Evolutionary conservation across 2,797 vertebrate species (phyloP), one percentile per base, ranked within the genome.

Genomic region (Streptopelia turtur): DNA sequence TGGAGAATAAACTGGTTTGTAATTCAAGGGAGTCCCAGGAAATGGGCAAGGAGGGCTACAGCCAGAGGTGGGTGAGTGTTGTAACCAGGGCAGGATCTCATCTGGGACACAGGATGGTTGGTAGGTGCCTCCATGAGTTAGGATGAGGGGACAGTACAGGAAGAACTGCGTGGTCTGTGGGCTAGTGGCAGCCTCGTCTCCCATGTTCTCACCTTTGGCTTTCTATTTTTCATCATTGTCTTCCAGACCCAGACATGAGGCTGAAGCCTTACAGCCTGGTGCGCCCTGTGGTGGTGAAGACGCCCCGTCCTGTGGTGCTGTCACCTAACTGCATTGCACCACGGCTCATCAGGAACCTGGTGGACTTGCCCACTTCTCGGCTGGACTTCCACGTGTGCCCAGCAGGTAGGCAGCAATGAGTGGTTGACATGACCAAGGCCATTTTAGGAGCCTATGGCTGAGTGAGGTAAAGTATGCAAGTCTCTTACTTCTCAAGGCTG

Each of bases 201-300:
- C 27, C 16, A 10, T 15, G 16, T 65, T 76, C n/a, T 89, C 33
- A 71, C 33, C 45, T 50, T 74, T 47, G 53, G 3, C 77, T 90
- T 91, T 52, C 30, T 63, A 35, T 75, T 81, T 50, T 83, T 74
- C 16, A 8, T 55, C 65, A 41, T 35, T 71, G 22, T 52, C 17
- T 86, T 52, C 13, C 83, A 97, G 96, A 95, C 21, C n/a, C 82
- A 0, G 97, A 97, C 49, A 77, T 1, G 9, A 96, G 35, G 84
- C 89, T 96, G 74, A 98, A 97, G 76, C 99, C 99, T 3, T 99
- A 99, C 94, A 99, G 98, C 92, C 94, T 98, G 50, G 99, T 99
- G 80, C 98, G 97, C 57, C 98, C 98, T 0, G 95, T 99, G 69
- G 91, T 97, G 65, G 97, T 98, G 45, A 97, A 97, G 39, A 89